Evolutionary conservation across 2,888 invertebrate species (phyloP), one percentile per base, ranked within the genome.

Genomic region (Kuschelorhynchus macadamiae): DNA sequence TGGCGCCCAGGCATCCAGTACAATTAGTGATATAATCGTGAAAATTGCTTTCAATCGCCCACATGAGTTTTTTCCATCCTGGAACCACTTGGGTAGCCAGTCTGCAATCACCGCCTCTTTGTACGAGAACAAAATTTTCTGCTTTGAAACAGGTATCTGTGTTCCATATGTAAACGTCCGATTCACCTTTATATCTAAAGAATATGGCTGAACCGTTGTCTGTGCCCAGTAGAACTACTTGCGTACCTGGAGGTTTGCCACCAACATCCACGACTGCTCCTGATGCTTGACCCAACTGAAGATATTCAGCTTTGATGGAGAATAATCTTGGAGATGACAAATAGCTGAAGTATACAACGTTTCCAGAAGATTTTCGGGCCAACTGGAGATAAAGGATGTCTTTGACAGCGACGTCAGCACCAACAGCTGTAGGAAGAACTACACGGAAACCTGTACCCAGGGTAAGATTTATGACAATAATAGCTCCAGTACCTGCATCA

Each of bases 321-420:
- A 90, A 89, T 33, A 92, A 75, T 14, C 88, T 87, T 14, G 82
- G 85, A n/a, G 89, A 85, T 65, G 89, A 86, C 12, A 91, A 81
- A 74, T 91, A 91, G 0, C 89, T 88, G 72, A 92, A 86, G 71
- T 90, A 83, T 0, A 92, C 81, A 1, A 86, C 86, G 53, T 86
- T 86, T 25, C 88, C 87, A 33, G 88, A 87, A 11, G 86, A 82
- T 59, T 86, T 86, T 9, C 87, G 88, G 0, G 89, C 84, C 1
- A 92, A 81, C 0, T 88, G 87, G 12, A 92, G 84, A 78, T 92
- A 92, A 0, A 93, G 85, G 0, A 91, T 91, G 71, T 89, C 87
- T 7, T 88, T 83, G 9, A 11, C 25, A 1, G 25, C 18, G 9
- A 87, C 85, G 70, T 87, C 85, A 0, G 86, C 88, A 0, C 80